Conservation (phyloP, 2,113 vertebrate genomes). For the Lamprologus callipterus region DNA sequence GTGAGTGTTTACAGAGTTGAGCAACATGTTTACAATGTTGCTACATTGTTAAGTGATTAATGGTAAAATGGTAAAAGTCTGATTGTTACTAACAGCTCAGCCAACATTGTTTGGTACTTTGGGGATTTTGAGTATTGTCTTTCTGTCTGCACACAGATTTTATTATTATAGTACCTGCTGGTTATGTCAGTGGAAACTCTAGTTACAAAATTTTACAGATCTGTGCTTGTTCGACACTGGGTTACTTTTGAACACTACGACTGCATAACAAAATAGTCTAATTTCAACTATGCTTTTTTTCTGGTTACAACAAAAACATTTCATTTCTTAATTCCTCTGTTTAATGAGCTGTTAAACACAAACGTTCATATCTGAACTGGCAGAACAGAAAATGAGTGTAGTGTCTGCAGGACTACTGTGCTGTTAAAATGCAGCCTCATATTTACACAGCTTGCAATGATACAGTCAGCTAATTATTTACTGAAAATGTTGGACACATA, state of each 20-base stretch:
- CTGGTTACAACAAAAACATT: background rate
- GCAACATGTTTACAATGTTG: background rate
- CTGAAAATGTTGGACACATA: background rate
- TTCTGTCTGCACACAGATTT: background rate
- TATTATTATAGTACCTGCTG: background rate
- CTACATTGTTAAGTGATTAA: background rate
- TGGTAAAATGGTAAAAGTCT: background rate
- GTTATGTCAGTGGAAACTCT: background rate
- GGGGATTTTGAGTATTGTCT: background rate
- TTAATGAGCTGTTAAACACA: background rate
- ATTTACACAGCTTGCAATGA: background rate
- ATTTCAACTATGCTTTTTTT: background rate
- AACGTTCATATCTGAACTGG: background rate
- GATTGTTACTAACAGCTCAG: background rate
- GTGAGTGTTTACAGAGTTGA: background rate
- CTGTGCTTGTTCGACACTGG: accelerated
- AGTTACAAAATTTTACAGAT: background rate
- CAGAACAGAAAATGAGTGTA: background rate
- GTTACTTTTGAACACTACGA: background rate
- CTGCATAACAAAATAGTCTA: background rate
- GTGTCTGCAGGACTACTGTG: background rate
- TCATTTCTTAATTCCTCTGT: background rate
- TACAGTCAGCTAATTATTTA: background rate
- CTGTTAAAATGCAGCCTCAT: background rate
- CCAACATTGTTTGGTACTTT: background rate